Percentiles rank a stretch among this genome's conserved stretches.
These are phyloP conservation scores for Tanytarsus gracilentus DNA, from an alignment of 2,888 invertebrate species.

Conservation along the genomic window DNA sequence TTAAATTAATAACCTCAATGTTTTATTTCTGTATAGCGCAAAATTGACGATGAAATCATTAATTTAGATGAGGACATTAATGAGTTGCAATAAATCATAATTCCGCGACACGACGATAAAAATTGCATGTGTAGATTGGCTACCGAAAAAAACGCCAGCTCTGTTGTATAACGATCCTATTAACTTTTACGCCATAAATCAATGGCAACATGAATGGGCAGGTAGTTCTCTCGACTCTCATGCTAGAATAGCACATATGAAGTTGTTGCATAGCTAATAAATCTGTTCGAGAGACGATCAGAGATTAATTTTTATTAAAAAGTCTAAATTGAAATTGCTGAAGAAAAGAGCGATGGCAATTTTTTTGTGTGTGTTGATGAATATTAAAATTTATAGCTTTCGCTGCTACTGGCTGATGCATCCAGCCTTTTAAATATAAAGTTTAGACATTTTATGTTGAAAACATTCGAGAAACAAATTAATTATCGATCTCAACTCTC, in stretches of 20 bases:
- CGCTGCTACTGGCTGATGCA: too few relatives aligned
- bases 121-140: neutral
- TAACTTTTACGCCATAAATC: conserved; percentile 26
- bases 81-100: conserved; percentile 2
- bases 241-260: neutral
- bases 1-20: neutral
- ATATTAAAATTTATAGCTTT: conserved; percentile 26
- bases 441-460: conserved; percentile 24
- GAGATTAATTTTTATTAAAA: conserved; percentile 23
- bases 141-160: neutral
- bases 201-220: neutral
- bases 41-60: conserved; percentile 2
- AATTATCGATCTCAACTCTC: conserved; percentile 22
- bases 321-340: conserved; percentile 24
- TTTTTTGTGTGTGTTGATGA: too few relatives aligned
- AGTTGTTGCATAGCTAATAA: too few relatives aligned
- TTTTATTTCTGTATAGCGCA: neutral
- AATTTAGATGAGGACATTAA: conserved; percentile 25
- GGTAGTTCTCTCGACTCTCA: too few relatives aligned
- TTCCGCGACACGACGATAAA: neutral
- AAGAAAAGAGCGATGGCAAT: too few relatives aligned
- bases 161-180: neutral
- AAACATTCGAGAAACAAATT: conserved; percentile 24
- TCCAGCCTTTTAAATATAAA: too few relatives aligned
- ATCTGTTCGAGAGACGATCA: too few relatives aligned